A percentile compares a stretch with the other conserved stretches of the same genome.
These are phyloP conservation scores for Steinernema feltiae DNA, from an alignment of 1,140 invertebrate genomes.

Conservation along the genomic window DNA sequence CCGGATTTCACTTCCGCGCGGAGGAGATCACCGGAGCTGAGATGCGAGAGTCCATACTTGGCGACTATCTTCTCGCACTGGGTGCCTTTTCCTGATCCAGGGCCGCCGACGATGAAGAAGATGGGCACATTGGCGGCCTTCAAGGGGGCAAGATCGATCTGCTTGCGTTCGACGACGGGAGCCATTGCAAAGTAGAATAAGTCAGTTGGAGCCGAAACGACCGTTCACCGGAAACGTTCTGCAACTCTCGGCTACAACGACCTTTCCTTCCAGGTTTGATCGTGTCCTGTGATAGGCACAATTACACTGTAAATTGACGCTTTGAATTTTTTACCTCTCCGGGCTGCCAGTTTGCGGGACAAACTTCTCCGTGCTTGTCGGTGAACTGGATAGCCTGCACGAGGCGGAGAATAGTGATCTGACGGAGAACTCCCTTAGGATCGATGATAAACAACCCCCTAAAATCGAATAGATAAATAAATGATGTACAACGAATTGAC, in stretches of 20 bases:
- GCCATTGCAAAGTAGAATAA: constrained; percentile 16
- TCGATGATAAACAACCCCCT: constrained; percentile 92
- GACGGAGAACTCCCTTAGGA: constrained; percentile 78
- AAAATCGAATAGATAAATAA: constrained; percentile 70
- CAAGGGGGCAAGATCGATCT: constrained; percentile 57
- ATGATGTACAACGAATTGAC: constrained; percentile 66
- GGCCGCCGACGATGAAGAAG: constrained; percentile 66
- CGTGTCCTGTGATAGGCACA: too few species aligned
- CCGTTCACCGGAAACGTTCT: too few species aligned
- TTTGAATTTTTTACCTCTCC: too few species aligned
- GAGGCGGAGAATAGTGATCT: constrained; percentile 76
- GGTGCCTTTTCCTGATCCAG: constrained; percentile 96
- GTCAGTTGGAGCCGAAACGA: too few species aligned
- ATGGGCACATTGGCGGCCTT: constrained; percentile 59
- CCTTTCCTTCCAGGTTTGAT: too few species aligned
- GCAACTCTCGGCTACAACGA: too few species aligned
- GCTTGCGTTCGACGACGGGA: constrained; percentile 50
- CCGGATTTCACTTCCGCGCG: constrained; percentile 80
- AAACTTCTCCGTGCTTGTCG: constrained; percentile 68
- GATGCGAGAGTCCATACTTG: constrained; percentile 82
- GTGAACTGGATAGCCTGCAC: constrained; percentile 69
- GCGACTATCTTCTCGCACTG: constrained; percentile 84
- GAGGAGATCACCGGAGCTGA: constrained; percentile 90
- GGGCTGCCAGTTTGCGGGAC: constrained; percentile 91
- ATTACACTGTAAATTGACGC: too few species aligned